A percentile compares a stretch with the other conserved stretches of the same genome.
phyloP scores from a whole-genome alignment of 2,113 vertebrate genomes.

The Melanerpes aurifrons region DNA sequence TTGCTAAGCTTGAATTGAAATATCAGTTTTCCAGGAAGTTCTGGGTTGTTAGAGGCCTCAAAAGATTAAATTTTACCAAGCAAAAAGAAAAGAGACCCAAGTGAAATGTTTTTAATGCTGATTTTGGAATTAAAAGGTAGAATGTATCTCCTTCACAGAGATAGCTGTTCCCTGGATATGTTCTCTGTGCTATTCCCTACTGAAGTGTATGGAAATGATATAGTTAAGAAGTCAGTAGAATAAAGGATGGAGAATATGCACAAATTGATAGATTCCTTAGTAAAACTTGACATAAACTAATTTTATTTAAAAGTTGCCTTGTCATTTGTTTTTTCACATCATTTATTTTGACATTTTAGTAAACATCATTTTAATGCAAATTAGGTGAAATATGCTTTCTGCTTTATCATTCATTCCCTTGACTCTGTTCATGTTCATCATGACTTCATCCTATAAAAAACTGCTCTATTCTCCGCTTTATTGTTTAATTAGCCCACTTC shows the following conservation, averaged over 20 bases:
- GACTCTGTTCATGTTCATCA: conserved; percentile 28
- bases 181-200: background rate
- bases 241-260: background rate
- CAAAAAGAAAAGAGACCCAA: background rate
- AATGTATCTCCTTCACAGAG: background rate
- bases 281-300: conserved; percentile 15
- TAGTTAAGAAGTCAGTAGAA: background rate
- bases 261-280: background rate
- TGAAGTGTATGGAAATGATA: background rate
- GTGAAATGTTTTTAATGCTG: background rate
- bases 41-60: background rate
- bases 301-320: conserved; percentile 58
- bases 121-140: background rate
- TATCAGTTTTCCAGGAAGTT: conserved; percentile 14
- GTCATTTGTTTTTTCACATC: conserved; percentile 44
- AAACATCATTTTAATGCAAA: conserved; percentile 53
- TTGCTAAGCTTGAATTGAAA: background rate
- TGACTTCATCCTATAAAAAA: conserved; percentile 33
- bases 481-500: conserved; percentile 41
- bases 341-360: conserved; percentile 43
- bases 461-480: conserved; percentile 3
- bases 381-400: conserved; percentile 53
- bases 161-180: background rate
- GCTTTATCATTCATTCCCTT: conserved; percentile 35
- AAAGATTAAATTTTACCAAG: conserved; percentile 13